Conservation (phyloP, 2,888 invertebrate genomes). For the Callyntrura guangdongensis region DNA sequence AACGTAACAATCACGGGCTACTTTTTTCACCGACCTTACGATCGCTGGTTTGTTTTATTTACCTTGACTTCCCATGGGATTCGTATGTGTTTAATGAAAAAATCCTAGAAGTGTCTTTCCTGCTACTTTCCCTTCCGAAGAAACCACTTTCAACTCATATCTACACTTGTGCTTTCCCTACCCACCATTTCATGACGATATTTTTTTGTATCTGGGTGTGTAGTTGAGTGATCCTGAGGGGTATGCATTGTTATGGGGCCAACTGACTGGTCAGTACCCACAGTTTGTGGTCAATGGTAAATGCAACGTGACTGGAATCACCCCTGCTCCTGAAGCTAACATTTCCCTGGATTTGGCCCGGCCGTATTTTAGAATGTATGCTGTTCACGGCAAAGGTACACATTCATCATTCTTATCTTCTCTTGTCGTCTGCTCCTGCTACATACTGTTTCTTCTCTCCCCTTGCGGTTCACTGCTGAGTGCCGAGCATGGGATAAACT, state of each 20-base stretch:
- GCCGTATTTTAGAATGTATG: conserved; percentile 81
- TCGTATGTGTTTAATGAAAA: not conserved
- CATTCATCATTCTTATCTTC: conserved; percentile 77
- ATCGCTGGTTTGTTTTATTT: conserved; percentile 3
- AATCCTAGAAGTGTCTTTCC: not conserved
- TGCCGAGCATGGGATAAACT: not conserved
- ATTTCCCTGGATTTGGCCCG: conserved; percentile 78
- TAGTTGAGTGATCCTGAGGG: conserved; percentile 82
- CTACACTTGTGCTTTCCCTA: not conserved
- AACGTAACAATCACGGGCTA: no score
- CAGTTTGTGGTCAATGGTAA: conserved; percentile 73
- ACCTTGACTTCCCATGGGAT: conserved; percentile 4
- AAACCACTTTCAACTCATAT: not conserved
- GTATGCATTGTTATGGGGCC: conserved; percentile 72
- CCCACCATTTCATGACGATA: not conserved
- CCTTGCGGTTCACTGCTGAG: not conserved
- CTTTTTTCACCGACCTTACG: no score
- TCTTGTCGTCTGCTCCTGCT: conserved; percentile 13
- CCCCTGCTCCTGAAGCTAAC: conserved; percentile 72
- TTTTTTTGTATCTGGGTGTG: not conserved
- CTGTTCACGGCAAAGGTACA: conserved; percentile 83
- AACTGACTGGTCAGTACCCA: conserved; percentile 79
- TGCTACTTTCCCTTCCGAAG: not conserved
- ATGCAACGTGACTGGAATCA: conserved; percentile 79
- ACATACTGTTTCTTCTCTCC: not conserved